Evolutionary conservation across 2,797 vertebrate genomes (phyloP), one percentile per base, ranked within the genome.

Genomic region (Knipowitschia caucasica): DNA sequence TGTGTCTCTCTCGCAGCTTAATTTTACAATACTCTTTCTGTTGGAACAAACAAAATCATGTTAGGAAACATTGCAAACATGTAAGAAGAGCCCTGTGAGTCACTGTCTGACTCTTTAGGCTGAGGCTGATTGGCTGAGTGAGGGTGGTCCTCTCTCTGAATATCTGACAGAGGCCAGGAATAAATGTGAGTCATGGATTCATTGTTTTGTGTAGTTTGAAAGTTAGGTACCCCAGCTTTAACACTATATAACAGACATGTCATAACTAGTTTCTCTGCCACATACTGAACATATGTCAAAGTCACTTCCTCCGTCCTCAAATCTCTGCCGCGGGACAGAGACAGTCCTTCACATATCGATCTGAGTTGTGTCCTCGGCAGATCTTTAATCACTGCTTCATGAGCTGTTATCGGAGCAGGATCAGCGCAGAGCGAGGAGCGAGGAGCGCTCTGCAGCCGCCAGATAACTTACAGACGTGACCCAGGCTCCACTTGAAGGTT

Each of bases 401-500:
- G 60, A 46, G 64, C 59, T 47, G 46, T 43, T 88, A 90, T 91
- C 90, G 78, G 78, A 35, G 43, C 42, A 69, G 73, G 74, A 91
- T 91, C 89, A 80, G 80, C 73, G n/a, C n/a, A n/a, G n/a, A n/a
- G n/a, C 67, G 77, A 84, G 84, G 81, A 86, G 83, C 75, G 77
- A 81, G 81, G 84, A 46, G 44, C 44, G 77, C 81, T 89, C 86
- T 90, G 89, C 83, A 73, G n/a, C 68, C 25, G 72, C 69, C 84
- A 82, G 86, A 90, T 90, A 89, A 86, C 78, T 88, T 82, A 61
- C 85, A 84, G 71, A 80, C 85, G 60, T 91, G 90, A 91, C 90
- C 89, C 83, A 84, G 77, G 71, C 86, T 79, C 84, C 87, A 91
- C 87, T 92, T 91, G 83, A 92, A 91, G 89, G 89, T 88, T 88